Evolutionary conservation across 2,113 vertebrate genomes (phyloP).

Genomic region (Cinclus cinclus): DNA sequence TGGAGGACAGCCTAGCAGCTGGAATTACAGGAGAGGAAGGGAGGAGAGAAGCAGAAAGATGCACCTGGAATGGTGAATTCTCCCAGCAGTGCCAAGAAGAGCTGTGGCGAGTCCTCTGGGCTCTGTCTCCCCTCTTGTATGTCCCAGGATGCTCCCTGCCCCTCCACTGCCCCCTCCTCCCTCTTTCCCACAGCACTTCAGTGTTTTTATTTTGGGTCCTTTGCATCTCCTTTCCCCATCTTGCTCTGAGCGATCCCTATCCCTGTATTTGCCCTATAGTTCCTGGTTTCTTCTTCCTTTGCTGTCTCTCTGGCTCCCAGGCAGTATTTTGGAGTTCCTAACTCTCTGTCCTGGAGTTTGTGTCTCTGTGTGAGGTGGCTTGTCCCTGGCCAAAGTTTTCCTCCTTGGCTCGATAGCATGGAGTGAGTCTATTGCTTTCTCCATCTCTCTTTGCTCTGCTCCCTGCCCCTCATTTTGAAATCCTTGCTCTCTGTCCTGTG

Average conservation of each 20-base stretch:
- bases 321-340: neutral
- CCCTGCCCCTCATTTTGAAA: neutral
- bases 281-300: neutral
- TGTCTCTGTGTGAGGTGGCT: fast-evolving
- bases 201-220: neutral
- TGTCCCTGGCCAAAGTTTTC: neutral
- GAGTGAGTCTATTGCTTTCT: neutral
- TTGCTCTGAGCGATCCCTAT: neutral
- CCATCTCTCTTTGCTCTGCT: neutral
- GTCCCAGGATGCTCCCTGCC: neutral
- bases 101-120: neutral
- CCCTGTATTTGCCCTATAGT: neutral
- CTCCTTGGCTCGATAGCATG: neutral
- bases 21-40: neutral
- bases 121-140: neutral
- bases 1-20: neutral
- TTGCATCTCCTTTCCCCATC: neutral
- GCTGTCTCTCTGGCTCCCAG: neutral
- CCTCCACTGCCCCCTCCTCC: neutral
- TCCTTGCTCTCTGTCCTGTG: neutral
- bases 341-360: neutral
- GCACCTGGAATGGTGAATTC: neutral
- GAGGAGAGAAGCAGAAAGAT: neutral
- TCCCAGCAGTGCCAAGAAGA: neutral
- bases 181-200: neutral